Percentiles rank a stretch among this genome's conserved stretches.
Evolutionary conservation across 2,888 invertebrate species (phyloP).

Genomic region (Xylophagus ater): DNA sequence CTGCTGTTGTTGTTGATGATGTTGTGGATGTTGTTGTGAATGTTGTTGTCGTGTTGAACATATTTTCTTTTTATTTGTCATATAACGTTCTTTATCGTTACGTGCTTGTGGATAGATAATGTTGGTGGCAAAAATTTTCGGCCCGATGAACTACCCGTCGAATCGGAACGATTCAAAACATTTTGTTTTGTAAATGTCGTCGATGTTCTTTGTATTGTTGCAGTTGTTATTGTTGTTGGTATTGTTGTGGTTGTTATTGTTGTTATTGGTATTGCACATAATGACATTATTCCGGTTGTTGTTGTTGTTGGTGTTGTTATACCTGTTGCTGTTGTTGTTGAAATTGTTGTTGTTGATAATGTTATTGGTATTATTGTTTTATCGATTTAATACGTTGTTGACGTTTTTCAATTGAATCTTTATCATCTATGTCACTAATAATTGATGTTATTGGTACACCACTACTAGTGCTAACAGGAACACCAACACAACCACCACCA

Average conservation of each 20-base stretch:
- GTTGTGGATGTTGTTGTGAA: constrained; percentile 8
- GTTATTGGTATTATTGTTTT: too few species aligned
- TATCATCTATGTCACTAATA: constrained; percentile 9
- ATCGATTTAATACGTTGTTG: constrained; percentile 8
- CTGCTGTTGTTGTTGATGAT: constrained; percentile 10
- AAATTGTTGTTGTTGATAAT: too few species aligned
- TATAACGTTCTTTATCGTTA: constrained; percentile 30
- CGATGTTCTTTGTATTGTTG: constrained; percentile 5
- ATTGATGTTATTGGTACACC: constrained; percentile 1
- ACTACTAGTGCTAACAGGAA: background rate
- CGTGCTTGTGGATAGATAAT: constrained; percentile 53
- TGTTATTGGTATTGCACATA: constrained; percentile 11
- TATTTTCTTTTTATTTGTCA: constrained; percentile 20
- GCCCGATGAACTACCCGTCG: constrained; percentile 68
- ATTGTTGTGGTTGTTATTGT: too few species aligned
- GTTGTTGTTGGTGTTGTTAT: constrained; percentile 9
- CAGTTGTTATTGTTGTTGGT: too few species aligned
- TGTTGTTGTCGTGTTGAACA: constrained; percentile 13
- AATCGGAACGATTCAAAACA: constrained; percentile 56
- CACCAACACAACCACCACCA: too few species aligned
- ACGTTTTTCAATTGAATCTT: background rate
- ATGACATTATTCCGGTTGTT: constrained; percentile 1
- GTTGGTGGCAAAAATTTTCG: constrained; percentile 75
- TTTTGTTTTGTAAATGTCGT: constrained; percentile 27
- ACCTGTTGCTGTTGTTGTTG: too few species aligned